Evolutionary conservation across 2,797 vertebrate species (phyloP), one percentile per base, ranked within the genome.

Genomic region (Sternarchorhynchus goeldii): DNA sequence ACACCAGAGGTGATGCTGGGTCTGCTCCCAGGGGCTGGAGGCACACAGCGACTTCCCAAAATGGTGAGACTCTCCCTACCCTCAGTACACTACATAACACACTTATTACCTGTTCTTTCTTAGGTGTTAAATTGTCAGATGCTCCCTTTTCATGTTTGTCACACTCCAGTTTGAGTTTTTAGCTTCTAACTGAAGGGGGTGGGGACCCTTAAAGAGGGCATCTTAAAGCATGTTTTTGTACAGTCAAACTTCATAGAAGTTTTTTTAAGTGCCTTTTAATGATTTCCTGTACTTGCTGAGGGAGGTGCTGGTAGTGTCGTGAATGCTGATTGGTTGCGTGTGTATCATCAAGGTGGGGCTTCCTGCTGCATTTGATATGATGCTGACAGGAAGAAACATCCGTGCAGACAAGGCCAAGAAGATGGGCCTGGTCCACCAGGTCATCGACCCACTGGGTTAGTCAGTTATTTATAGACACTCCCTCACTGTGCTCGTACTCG

Each of bases 371-470:
- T 94, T 95, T 83, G 95, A 96, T 70, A 93, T 96, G 92, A 95
- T 95, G 94, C 90, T 97, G 87, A 96, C 95, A 0, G 95, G 95
- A 2, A 94, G 89, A 84, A 94, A 91, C 88, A 94, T 96, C 79
- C 91, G 90, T n/a, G 91, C 94, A 5, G 94, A 96, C 82, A 91
- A 82, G 90, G 94, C 93, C 18, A 95, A 93, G 89, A 93, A 92
- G 88, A 96, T 93, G 93, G 94, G 93, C 29, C 88, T 94, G 31
- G 92, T 95, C 79, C 93, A 95, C 74, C 94, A 95, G 78, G 82
- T 96, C 84, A 93, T 95, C 76, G 93, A 95, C 17, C 94, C 95
- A 1, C 86, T 96, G 85, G 96, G 95, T 96, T 85, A 71, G 34
- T 58, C 50, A 6, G 5, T 66, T 5, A 34, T 36, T 36, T 59